Percentiles rank a stretch among this genome's conserved stretches.
phyloP scores from a whole-genome alignment of 2,797 vertebrate species.

The Myoxocephalus aenaeus region DNA sequence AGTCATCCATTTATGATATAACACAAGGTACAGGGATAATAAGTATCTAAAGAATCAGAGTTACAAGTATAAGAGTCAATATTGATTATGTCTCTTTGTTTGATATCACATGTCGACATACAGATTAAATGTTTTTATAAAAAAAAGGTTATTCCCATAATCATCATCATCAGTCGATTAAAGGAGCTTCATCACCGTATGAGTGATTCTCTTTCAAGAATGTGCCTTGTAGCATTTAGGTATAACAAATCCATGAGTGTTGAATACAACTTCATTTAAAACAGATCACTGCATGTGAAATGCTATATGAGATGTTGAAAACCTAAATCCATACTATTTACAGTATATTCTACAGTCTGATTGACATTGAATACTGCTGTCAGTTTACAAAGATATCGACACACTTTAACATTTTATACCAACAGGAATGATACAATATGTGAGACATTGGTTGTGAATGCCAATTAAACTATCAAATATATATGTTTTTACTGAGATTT shows the following conservation, averaged over 20 bases:
- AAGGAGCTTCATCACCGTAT: conserved; percentile 13
- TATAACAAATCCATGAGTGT: not conserved
- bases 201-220: conserved; percentile 14
- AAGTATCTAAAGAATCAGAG: not conserved
- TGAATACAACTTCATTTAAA: not conserved
- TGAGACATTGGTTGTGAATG: not conserved
- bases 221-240: not conserved
- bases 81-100: conserved; percentile 18
- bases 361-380: not conserved
- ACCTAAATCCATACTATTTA: not conserved
- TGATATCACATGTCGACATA: not conserved
- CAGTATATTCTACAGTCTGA: not conserved
- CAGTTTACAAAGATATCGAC: not conserved
- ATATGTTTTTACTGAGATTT: not conserved
- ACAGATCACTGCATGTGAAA: not conserved
- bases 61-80: not conserved
- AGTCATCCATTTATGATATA: conserved; percentile 21
- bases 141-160: conserved; percentile 10
- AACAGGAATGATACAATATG: not conserved
- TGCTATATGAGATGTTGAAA: not conserved
- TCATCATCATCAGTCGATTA: conserved; percentile 14
- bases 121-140: not conserved
- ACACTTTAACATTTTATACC: not conserved
- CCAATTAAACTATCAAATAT: not conserved
- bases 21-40: conserved; percentile 8